A percentile compares a stretch with the other conserved stretches of the same genome.
phyloP scores from a whole-genome alignment of 2,113 vertebrate genomes.

The Nothobranchius kuhntae region DNA sequence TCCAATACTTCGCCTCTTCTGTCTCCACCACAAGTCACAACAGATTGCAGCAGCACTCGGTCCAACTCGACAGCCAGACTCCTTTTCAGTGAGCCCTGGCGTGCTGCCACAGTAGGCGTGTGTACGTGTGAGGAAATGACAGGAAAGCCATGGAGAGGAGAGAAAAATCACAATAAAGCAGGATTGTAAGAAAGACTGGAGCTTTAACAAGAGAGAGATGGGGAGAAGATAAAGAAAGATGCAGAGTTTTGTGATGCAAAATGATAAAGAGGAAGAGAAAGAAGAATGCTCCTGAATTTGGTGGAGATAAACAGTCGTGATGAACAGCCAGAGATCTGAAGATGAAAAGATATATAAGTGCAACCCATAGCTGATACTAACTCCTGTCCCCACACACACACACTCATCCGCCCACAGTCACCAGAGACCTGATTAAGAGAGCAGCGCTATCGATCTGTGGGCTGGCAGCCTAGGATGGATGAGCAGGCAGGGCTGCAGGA shows the following conservation, averaged over 20 bases:
- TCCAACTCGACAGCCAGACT: conserved; percentile 44
- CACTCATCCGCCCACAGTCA: conserved; percentile 68
- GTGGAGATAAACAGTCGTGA: conserved; percentile 59
- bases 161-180: conserved; percentile 16
- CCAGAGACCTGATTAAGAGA: conserved; percentile 84
- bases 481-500: conserved; percentile 70
- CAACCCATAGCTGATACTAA: conserved; percentile 47
- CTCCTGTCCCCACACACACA: conserved; percentile 38
- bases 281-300: conserved; percentile 6
- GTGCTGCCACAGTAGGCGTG: conserved; percentile 23
- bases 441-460: conserved; percentile 78
- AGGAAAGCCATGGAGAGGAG: conserved; percentile 9
- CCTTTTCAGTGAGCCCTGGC: conserved; percentile 50
- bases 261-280: conserved; percentile 27
- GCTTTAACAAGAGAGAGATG: conserved; percentile 27
- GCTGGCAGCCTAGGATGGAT: conserved; percentile 79
- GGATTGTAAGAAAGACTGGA: conserved; percentile 30
- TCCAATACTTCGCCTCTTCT: conserved; percentile 43
- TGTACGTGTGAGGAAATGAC: conserved; percentile 28
- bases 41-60: conserved; percentile 50
- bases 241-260: conserved; percentile 21
- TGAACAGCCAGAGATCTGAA: conserved; percentile 46
- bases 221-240: conserved; percentile 16
- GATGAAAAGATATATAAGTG: conserved; percentile 62
- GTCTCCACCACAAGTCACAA: conserved; percentile 58